Evolutionary conservation across 2,113 vertebrate genomes (phyloP), one percentile per base, ranked within the genome.

Genomic region (Salvelinus alpinus): DNA sequence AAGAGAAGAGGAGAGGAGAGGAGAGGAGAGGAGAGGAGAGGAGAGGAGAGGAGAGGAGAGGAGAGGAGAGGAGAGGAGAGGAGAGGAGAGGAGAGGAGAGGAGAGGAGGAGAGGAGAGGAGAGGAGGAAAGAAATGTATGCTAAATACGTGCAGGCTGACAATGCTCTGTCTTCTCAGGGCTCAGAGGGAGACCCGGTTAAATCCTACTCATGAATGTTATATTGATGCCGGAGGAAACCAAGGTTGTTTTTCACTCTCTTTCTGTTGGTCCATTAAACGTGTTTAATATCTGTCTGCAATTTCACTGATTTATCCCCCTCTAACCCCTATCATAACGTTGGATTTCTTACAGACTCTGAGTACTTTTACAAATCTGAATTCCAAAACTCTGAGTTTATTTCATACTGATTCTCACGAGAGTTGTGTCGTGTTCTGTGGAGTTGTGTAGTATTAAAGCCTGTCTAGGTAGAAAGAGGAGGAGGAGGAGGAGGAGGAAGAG

Each of bases 71-170:
- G 48, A 16, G 16, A 16, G 14, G 16, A 51, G 90, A 1, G 1
- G 24, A 24, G 24, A 1, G 1, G 24, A 24, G 24, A 1, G 1
- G 24, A 24, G 24, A 1, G 1, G 24, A 24, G 24, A 1, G 1
- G 24, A 24, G 24, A 1, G 1, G 24, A 24, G 24, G 48, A 51
- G 14, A 80, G 75, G 78, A 85, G 83, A 24, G 24, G 24, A 24
- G 24, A 24, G 24, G 24, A 24, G 24, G 24, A 74, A 77, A 78
- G 80, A 90, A 79, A 90, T 89, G 83, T 89, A 91, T 91, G 83
- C 86, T 90, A 92, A 92, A 92, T 86, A 84, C 90, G 88, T 73
- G 67, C 86, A 82, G 88, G 90, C 90, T 92, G 86, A 92, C 87
- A 90, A 92, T 87, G 85, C 80, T 85, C 83, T 64, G 70, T 86